Evolutionary conservation across 2,113 vertebrate genomes (phyloP).

Genomic region (Pituophis catenifer): DNA sequence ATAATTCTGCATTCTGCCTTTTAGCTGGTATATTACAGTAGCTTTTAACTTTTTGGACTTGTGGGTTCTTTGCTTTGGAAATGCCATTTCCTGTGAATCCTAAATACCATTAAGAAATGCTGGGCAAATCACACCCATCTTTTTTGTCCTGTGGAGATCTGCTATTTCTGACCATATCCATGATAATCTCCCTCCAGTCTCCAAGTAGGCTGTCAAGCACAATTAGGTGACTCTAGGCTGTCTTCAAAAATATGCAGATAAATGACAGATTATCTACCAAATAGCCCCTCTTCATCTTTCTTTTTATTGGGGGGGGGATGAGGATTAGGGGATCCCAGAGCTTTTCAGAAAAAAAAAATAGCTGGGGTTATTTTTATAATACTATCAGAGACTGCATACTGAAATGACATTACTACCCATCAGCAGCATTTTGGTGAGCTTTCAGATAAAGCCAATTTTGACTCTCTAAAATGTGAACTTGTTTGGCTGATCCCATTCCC

Average conservation of each 20-base stretch:
- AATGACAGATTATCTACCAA: constrained; percentile 25
- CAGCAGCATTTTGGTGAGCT: constrained; percentile 21
- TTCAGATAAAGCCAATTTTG: constrained; percentile 36
- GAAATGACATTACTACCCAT: constrained; percentile 19
- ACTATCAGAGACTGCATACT: neutral
- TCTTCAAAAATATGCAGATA: constrained; percentile 19
- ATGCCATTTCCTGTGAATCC: constrained; percentile 27
- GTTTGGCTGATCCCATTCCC: neutral
- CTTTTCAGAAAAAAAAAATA: neutral
- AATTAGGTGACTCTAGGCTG: constrained; percentile 22
- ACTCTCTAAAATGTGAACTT: neutral
- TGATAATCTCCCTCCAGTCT: constrained; percentile 16
- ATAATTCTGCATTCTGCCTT: neutral
- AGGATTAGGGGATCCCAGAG: neutral
- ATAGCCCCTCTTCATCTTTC: neutral
- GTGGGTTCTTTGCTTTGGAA: constrained; percentile 21
- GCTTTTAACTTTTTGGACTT: neutral
- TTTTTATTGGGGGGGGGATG: neutral
- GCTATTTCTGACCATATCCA: constrained; percentile 37
- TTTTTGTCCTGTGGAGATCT: constrained; percentile 32
- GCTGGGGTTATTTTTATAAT: constrained; percentile 19
- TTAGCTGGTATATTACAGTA: constrained; percentile 27
- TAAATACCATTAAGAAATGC: constrained; percentile 19
- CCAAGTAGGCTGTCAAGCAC: constrained; percentile 14
- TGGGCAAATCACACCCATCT: neutral